Evolutionary conservation across 2,113 vertebrate species (phyloP).

Genomic region (Mormyrus lacerda): DNA sequence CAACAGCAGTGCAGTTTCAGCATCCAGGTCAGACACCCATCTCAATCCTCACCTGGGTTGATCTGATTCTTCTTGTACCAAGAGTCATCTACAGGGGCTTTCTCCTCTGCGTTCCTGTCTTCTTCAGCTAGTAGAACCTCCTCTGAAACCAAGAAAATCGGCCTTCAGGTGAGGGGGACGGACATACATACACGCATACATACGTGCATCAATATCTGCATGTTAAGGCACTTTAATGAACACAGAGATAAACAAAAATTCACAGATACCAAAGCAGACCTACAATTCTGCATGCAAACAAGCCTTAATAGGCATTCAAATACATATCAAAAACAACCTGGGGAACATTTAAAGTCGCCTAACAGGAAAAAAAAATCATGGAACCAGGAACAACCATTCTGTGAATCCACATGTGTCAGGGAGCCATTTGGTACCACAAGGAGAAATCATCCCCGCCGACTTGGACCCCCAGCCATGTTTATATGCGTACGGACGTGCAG

Average conservation of each 20-base stretch:
- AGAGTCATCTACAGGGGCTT: constrained; percentile 85
- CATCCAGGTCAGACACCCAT: neutral
- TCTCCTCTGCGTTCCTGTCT: constrained; percentile 91
- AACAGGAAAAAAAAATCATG: neutral
- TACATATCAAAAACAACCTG: neutral
- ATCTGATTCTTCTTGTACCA: constrained; percentile 69
- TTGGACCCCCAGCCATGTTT: neutral
- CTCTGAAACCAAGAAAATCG: constrained; percentile 63
- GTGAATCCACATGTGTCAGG: neutral
- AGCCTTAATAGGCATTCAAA: neutral
- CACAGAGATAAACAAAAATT: constrained; percentile 2
- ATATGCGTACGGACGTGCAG: neutral
- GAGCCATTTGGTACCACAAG: neutral
- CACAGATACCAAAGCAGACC: constrained; percentile 6
- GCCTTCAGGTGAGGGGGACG: neutral
- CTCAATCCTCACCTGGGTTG: constrained; percentile 53
- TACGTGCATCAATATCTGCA: neutral
- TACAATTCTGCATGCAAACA: neutral
- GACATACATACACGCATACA: neutral
- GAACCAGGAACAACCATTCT: neutral
- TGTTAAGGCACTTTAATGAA: neutral
- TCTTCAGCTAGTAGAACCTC: constrained; percentile 96
- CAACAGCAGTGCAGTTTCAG: neutral
- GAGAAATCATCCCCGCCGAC: neutral
- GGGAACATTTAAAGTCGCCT: neutral